Percentiles rank a stretch among this genome's conserved stretches.
Conservation (phyloP, 1,140 invertebrate species). For the Argopecten irradians region DNA sequence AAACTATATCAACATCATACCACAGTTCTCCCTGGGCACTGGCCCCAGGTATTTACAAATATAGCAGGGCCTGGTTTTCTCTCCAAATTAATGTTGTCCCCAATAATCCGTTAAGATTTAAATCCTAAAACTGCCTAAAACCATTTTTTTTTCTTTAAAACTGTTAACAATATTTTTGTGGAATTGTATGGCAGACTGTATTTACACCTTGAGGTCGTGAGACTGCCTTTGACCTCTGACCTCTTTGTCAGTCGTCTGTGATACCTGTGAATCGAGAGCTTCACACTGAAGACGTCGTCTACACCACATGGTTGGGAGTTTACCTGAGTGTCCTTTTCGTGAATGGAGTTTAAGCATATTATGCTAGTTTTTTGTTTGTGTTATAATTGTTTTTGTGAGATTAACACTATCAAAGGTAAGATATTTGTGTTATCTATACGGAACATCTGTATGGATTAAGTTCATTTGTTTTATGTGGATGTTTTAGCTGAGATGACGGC, state of each 20-base stretch:
- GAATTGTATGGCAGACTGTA: constrained; percentile 17
- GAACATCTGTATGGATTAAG: background rate
- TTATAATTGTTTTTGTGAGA: background rate
- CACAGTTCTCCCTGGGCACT: background rate
- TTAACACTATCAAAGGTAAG: background rate
- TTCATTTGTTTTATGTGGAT: background rate
- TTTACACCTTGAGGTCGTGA: constrained; percentile 8
- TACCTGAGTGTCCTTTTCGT: background rate
- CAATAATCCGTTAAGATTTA: constrained; percentile 16
- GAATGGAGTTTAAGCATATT: constrained; percentile 1
- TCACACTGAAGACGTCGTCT: background rate
- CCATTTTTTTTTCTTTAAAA: constrained; percentile 19
- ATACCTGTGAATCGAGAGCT: background rate
- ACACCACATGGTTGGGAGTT: background rate
- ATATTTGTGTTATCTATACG: background rate
- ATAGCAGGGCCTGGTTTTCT: background rate
- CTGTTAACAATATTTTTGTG: background rate
- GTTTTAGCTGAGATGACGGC: background rate
- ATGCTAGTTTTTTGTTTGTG: background rate
- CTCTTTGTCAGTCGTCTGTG: constrained; percentile 20
- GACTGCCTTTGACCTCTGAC: background rate
- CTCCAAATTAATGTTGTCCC: background rate
- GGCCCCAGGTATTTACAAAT: background rate
- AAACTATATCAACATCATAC: constrained; percentile 18
- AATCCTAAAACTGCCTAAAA: background rate